phyloP scores from a whole-genome alignment of 2,113 vertebrate genomes.

The Aphelocoma coerulescens region DNA sequence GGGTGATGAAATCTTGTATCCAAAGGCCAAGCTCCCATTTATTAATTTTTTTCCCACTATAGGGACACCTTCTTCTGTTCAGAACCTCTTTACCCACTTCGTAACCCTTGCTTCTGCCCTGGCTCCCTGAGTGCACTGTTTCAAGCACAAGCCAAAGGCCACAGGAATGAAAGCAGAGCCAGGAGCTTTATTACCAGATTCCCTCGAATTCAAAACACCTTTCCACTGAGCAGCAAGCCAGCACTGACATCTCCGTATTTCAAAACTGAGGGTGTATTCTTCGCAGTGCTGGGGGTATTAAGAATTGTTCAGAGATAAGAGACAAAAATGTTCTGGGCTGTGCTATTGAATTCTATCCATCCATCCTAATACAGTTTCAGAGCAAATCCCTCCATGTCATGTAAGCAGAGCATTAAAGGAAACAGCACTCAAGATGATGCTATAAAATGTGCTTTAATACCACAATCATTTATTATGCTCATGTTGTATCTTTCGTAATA shows the following conservation, averaged over 20 bases:
- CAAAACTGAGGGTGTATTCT: background rate
- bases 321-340: background rate
- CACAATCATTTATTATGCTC: slow-evolving; percentile 32
- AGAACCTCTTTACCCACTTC: background rate
- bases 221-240: background rate
- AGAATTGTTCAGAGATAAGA: background rate
- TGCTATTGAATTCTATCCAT: background rate
- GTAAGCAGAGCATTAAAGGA: slow-evolving; percentile 48
- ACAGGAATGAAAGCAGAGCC: background rate
- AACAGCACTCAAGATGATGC: slow-evolving; percentile 49
- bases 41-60: background rate
- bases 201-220: background rate
- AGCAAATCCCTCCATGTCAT: slow-evolving; percentile 40
- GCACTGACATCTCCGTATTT: background rate
- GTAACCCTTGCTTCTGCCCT: background rate
- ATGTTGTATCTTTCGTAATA: slow-evolving; percentile 32
- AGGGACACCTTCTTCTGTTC: background rate
- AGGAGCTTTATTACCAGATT: background rate
- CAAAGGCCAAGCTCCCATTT: background rate
- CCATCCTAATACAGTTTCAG: background rate
- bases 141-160: background rate
- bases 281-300: background rate
- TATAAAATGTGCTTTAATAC: slow-evolving; percentile 49
- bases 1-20: background rate
- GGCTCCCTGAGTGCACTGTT: background rate